Percentiles rank a stretch among this genome's conserved stretches.
Evolutionary conservation across 2,888 invertebrate species (phyloP).

Genomic region (Tenthredo scrophulariae): DNA sequence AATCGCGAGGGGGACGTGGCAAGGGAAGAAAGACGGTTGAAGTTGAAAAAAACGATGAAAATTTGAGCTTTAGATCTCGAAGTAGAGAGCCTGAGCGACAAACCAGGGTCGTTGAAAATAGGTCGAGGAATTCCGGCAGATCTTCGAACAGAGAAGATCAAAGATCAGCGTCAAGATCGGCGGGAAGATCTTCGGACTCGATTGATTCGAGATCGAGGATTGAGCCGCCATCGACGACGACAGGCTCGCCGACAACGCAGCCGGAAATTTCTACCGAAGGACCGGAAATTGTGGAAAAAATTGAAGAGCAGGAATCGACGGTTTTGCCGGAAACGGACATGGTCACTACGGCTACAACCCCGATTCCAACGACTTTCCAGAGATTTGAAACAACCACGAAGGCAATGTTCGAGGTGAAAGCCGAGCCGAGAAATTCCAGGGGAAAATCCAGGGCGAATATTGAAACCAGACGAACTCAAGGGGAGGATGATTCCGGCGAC

Average conservation of each 20-base stretch:
- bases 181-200: constrained; percentile 33
- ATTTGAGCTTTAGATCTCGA: constrained; percentile 7
- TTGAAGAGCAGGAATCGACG: neutral
- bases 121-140: constrained; percentile 30
- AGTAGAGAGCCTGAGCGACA: constrained; percentile 21
- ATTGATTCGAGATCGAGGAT: neutral
- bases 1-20: constrained; percentile 27
- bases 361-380: neutral
- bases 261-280: constrained; percentile 57
- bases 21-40: constrained; percentile 7
- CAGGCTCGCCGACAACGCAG: neutral
- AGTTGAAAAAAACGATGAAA: neutral
- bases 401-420: neutral
- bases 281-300: constrained; percentile 54
- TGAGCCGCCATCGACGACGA: constrained; percentile 2
- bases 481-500: neutral
- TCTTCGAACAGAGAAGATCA: neutral
- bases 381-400: neutral
- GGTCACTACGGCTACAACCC: neutral
- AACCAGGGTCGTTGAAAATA: constrained; percentile 10
- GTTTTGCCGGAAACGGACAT: neutral
- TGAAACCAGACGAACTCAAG: neutral
- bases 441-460: neutral
- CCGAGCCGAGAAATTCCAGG: neutral
- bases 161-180: neutral